Evolutionary conservation across 2,797 vertebrate genomes (phyloP), one percentile per base, ranked within the genome.

Genomic region (Acropternis orthonyx): DNA sequence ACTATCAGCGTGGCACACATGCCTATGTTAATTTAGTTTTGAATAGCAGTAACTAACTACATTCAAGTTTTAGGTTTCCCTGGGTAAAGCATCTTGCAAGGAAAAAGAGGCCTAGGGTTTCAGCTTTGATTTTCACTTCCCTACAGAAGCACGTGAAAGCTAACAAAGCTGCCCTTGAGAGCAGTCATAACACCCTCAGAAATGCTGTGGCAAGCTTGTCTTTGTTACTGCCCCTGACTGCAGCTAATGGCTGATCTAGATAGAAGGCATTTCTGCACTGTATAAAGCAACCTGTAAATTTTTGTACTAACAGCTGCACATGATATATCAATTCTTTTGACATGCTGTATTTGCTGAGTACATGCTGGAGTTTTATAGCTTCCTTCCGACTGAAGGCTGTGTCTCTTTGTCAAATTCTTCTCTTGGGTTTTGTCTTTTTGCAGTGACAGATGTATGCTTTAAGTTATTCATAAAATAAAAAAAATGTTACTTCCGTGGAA

Each of bases 291-390:
- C 71, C 26, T 63, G 52, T 88, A 67, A 85, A 66, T 44, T 77
- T 73, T 74, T 52, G 67, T 88, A 79, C 51, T 88, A 85, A 72
- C 69, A 73, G 46, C 59, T 79, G 67, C 76, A 86, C 9, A 6
- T 92, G 73, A 49, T 85, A 56, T 46, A 89, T 95, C 14, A 92
- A 59, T 94, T 81, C 41, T n/a, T 65, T 58, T 83, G 30, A 79
- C 61, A 21, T 43, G 49, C 69, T 85, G 2, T 83, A 85, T 78
- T 83, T 81, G 28, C 41, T 34, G 61, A 88, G 54, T 49, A 48
- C 4, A 3, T 88, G 30, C 36, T 91, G 62, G 80, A 78, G 37
- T 71, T 67, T 23, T 43, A 30, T 71, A 89, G 71, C 62, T 93
- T 82, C 27, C 6, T 81, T 52, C 19, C 68, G 20, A 27, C n/a